Evolutionary conservation across 2,113 vertebrate species (phyloP), one percentile per base, ranked within the genome.

Genomic region (Ranitomeya imitator): DNA sequence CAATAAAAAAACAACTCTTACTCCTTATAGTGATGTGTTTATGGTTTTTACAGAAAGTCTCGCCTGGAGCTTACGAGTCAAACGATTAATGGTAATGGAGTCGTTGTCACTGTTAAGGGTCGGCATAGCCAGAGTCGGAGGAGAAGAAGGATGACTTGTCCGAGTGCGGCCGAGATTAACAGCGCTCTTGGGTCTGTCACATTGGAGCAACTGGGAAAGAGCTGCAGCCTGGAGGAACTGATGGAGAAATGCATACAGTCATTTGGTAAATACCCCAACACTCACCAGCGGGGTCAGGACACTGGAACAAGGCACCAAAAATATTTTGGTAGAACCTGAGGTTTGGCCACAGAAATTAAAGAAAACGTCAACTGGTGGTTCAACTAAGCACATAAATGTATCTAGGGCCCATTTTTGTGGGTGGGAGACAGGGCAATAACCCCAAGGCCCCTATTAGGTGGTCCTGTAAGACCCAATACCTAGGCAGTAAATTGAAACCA

Each of bases 101-200:
- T 84, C 10, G 69, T 87, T 16, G 85, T 79, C 0, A 31, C 61
- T 13, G 83, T 85, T 9, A 90, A 86, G 85, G 86, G 74, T 84
- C 92, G 92, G 89, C 91, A 89, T 91, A 93, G 93, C 83, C 92
- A 91, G 91, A 90, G 90, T 63, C 93, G 95, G 31, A 69, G 81
- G 61, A 93, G 95, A 31, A 94, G 95, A 45, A 93, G 96, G 90
- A 97, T 96, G 95, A 98, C 97, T n/a, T 98, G 97, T 89, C 97
- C 97, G 88, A 97, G 94, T 87, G 93, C 96, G 12, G 94, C 95
- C 85, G 97, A 98, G 91, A 97, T 98, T 93, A 96, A 87, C 91
- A 94, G 94, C 89, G 96, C 94, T 51, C 94, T 97, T 93, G 94
- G 92, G 81, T 91, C 95, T 91, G 91, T 91, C 91, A 90, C 91